These are phyloP conservation scores for Drosophila gaucha DNA, from an alignment of 2,888 invertebrate genomes.

Conservation along the genomic window DNA sequence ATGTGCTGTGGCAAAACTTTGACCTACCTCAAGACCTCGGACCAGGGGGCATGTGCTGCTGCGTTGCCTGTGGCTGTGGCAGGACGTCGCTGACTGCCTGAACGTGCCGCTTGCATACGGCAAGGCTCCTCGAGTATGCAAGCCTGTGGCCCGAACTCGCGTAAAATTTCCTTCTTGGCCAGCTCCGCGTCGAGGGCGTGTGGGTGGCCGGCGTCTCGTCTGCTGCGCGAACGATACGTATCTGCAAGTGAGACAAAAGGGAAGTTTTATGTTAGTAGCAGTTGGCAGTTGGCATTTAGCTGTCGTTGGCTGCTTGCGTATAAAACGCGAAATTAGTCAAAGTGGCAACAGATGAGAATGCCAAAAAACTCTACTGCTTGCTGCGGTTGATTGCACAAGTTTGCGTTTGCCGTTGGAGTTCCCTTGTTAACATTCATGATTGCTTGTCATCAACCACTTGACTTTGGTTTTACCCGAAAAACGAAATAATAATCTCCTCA, in stretches of 20 bases:
- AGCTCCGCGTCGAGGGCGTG: conserved; percentile 88
- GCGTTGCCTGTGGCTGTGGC: conserved; percentile 36
- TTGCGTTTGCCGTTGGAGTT: conserved; percentile 17
- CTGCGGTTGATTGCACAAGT: conserved; percentile 28
- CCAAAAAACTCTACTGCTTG: conserved; percentile 14
- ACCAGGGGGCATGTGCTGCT: conserved; percentile 61
- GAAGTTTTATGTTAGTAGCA: conserved; percentile 25
- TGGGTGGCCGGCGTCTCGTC: conserved; percentile 85
- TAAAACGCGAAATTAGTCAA: conserved; percentile 45
- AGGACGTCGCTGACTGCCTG: conserved; percentile 68
- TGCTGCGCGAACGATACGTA: conserved; percentile 89
- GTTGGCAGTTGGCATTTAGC: conserved; percentile 5
- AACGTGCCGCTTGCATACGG: conserved; percentile 84
- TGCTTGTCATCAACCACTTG: conserved; percentile 14
- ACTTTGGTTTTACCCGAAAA: conserved; percentile 30
- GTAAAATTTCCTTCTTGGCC: conserved; percentile 92
- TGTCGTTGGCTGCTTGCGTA: conserved; percentile 24
- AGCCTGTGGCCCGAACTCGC: conserved; percentile 91
- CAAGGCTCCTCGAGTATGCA: conserved; percentile 93
- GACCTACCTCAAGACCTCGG: conserved; percentile 90
- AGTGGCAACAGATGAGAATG: conserved; percentile 30
- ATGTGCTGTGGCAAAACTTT: background rate
- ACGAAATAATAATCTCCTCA: conserved; percentile 16
- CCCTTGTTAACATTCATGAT: conserved; percentile 41
- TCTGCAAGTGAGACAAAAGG: conserved; percentile 84